Base-by-base conservation (phyloP, 2,113 vertebrate species). In the Melanerpes formicivorus region DNA sequence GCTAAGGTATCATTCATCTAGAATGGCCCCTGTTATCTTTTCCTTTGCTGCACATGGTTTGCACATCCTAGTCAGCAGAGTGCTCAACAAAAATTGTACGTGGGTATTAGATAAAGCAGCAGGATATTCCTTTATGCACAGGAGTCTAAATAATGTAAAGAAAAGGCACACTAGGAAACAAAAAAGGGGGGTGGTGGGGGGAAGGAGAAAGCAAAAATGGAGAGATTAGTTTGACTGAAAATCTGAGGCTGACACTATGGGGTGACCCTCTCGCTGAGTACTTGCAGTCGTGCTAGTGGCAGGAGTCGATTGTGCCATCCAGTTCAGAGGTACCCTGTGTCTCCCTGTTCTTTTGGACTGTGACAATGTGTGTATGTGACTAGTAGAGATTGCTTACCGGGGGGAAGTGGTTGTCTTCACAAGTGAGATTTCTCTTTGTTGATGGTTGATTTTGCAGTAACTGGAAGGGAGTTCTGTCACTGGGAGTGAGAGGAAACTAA, bases 241-340 rank as follows among this genome's bases (percentile, higher is more conserved):
- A 29, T 37, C 80, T 37, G 83, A 80, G 69, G 11, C 52, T 78
- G 80, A 5, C 29, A 5, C 25, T 1, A 2, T 29, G 52, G 63
- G 52, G 29, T 77, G 54, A 56, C 25, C 27, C 58, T 48, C 30
- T 30, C 59, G 5, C 70, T 0, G 2, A 76, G 48, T 14, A 5
- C 54, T 72, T n/a, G 26, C 29, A 13, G 3, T 9, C 40, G 62
- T 34, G 55, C 67, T 15, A 2, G 63, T 70, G 40, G 25, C 34
- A 46, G 56, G 79, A 25, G 58, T 6, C 1, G 5, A 0, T 5
- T 14, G 32, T 64, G 74, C n/a, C 0, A 0, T 54, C 63, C 17
- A 0, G 60, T 34, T 29, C 50, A 2, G 6, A 56, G 48, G 22
- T 58, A 2, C 46, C 7, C 27, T 14, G 18, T 58, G 27, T 44